Base-by-base conservation (phyloP, 2,797 vertebrate species). In the Hephaestus fuliginosus region DNA sequence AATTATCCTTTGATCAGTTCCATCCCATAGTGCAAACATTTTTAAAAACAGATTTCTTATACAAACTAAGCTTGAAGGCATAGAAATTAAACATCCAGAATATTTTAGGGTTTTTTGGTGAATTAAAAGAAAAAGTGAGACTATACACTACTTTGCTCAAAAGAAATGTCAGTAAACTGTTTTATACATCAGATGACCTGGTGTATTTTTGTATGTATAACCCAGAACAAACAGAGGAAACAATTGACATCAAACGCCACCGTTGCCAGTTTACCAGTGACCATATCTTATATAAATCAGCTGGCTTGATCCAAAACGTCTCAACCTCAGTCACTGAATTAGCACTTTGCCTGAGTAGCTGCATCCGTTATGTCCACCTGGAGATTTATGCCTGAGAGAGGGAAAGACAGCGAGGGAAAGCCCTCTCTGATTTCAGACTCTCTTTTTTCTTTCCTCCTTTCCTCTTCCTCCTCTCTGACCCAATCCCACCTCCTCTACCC, bases 331-430 rank as follows among this genome's bases (percentile, higher is more conserved):
- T 85, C 75, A 66, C 91, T 95, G 92, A 94, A 94, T 95, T 95
- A 91, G 89, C 91, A 90, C 93, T 91, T 94, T 94, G 86, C 90
- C 89, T 76, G 83, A 89, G 86, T 90, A 80, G 88, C 89, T 87
- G 89, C 89, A 92, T 95, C 94, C 90, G 88, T 86, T 93, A 74
- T 14, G 62, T 88, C 88, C 78, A 89, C 85, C 86, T 72, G 39
- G 78, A 91, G 90, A 93, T 93, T 92, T 92, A 91, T 93, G 82
- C 36, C 70, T 75, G 71, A 69, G 65, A 74, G 78, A 83, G 22
- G 62, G 74, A 78, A 69, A 82, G 78, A 81, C 82, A 86, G 68
- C 58, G 25, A 91, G 79, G 84, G 88, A 91, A 78, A 83, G 71
- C 76, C n/a, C 74, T 84, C 83, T 90, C 84, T 90, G 84, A 90